Evolutionary conservation across 1,140 invertebrate species (phyloP).

Genomic region (Aleiodes sp.): DNA sequence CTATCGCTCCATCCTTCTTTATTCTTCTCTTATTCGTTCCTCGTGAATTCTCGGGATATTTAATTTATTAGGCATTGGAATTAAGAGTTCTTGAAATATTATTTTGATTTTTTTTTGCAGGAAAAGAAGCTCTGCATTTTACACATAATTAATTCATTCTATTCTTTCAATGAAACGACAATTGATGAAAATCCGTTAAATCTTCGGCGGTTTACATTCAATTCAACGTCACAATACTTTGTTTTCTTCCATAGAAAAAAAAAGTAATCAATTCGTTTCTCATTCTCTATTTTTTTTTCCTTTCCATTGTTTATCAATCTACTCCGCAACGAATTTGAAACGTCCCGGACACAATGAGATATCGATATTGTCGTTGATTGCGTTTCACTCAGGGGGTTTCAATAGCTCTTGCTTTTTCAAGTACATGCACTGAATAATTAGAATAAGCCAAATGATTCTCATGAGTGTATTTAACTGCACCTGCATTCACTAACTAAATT

Average conservation of each 20-base stretch:
- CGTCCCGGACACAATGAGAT: background rate
- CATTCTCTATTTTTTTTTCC: background rate
- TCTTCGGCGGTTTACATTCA: too few relatives aligned
- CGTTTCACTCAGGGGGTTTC: background rate
- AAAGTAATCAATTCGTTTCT: too few relatives aligned
- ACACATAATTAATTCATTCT: too few relatives aligned
- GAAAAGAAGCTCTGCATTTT: too few relatives aligned
- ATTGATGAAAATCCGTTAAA: too few relatives aligned
- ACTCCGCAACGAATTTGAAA: background rate
- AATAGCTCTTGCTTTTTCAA: background rate
- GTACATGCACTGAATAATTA: constrained; percentile 6
- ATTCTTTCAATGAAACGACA: too few relatives aligned
- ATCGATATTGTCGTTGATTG: constrained; percentile 3
- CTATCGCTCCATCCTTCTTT: background rate
- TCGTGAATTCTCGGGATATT: background rate
- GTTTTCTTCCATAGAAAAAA: too few relatives aligned
- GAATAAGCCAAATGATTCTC: background rate
- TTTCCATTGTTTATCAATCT: background rate
- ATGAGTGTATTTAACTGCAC: background rate
- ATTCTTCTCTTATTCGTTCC: background rate
- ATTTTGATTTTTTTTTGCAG: too few relatives aligned
- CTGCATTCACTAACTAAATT: background rate
- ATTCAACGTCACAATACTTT: too few relatives aligned
- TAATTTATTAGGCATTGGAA: background rate
- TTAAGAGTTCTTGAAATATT: too few relatives aligned